Evolutionary conservation across 2,797 vertebrate species (phyloP), one percentile per base, ranked within the genome.

Genomic region (Melanotaenia trifasciata): DNA sequence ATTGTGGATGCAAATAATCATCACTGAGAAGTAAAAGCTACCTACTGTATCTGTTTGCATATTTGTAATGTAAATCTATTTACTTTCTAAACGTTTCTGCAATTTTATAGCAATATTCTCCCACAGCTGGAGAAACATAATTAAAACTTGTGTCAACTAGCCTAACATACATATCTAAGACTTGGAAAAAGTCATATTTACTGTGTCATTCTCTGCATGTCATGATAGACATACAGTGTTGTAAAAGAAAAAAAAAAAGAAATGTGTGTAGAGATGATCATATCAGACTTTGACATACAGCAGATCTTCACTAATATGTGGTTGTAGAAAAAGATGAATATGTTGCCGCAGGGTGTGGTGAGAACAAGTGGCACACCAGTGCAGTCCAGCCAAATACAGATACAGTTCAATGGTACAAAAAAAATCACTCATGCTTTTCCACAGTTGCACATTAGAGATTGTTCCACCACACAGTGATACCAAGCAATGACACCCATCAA

Each of bases 61-160:
- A 92, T 93, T 93, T 93, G 89, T 93, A 92, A 92, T 92, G 90
- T 91, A 92, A 80, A 90, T 89, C 86, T 90, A 91, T 87, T 90
- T 91, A 92, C 86, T 94, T 93, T 93, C 88, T 92, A 88, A 86
- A 91, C 79, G 58, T 94, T 92, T 92, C 89, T 89, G 84, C 85
- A 93, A 88, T 94, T 94, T 93, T 92, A 93, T 93, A 93, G 94
- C 93, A 95, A 94, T 94, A 94, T 91, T 87, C 87, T 92, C 90
- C 86, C 74, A 5, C 33, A 56, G 84, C 74, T 24, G 79, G 92
- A 83, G 89, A 80, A 86, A 93, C 88, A 89, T 91, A 88, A 92
- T 89, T 85, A 85, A 90, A 90, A 91, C 88, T 81, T 90, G 90
- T 90, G 90, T 92, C 90, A 85, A 87, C 89, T 91, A 90, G 91